A percentile compares a stretch with the other conserved stretches of the same genome.
These are phyloP conservation scores for Nyleta sp. DNA, from an alignment of 2,888 invertebrate genomes.

Conservation along the genomic window DNA sequence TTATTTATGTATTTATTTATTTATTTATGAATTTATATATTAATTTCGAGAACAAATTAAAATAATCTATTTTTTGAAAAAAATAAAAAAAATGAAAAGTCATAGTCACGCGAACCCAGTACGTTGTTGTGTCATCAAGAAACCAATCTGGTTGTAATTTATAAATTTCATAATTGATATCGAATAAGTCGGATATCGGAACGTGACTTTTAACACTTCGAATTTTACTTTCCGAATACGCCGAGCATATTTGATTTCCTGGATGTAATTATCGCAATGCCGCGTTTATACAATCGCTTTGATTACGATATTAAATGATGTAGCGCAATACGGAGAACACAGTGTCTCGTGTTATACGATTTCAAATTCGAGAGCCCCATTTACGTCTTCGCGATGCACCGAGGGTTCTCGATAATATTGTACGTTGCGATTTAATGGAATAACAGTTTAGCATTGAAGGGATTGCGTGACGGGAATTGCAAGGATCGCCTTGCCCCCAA, in stretches of 20 bases:
- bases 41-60: too few relatives aligned
- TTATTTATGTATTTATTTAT: too few relatives aligned
- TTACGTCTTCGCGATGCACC: slow-evolving; percentile 47
- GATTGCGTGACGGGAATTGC: slow-evolving; percentile 53
- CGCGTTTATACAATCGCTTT: slow-evolving; percentile 28
- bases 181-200: too few relatives aligned
- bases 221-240: too few relatives aligned
- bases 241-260: neutral
- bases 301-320: slow-evolving; percentile 42
- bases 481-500: slow-evolving; percentile 39
- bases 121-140: too few relatives aligned
- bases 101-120: too few relatives aligned
- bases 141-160: too few relatives aligned
- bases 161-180: too few relatives aligned
- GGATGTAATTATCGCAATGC: slow-evolving; percentile 3
- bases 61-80: too few relatives aligned
- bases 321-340: slow-evolving; percentile 19
- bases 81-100: too few relatives aligned
- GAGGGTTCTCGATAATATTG: slow-evolving; percentile 54
- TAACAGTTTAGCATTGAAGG: slow-evolving; percentile 54
- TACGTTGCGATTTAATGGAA: slow-evolving; percentile 56
- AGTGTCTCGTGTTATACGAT: slow-evolving; percentile 41
- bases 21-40: too few relatives aligned
- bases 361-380: slow-evolving; percentile 45
- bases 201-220: too few relatives aligned